Evolutionary conservation across 2,113 vertebrate genomes (phyloP).

Genomic region (Plecturocebus donacophilus): DNA sequence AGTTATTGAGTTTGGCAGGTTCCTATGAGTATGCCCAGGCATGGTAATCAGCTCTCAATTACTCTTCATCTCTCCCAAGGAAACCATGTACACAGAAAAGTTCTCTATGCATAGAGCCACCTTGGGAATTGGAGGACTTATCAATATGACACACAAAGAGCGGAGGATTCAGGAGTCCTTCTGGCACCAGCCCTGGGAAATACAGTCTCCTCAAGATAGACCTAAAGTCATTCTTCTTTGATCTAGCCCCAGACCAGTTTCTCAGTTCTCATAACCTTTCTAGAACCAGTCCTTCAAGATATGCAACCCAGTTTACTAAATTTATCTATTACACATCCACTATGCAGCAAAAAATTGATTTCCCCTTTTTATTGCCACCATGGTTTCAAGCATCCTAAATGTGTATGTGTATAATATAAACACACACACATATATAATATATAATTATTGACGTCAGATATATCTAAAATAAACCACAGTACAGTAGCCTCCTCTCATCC

Average conservation of each 20-base stretch:
- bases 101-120: neutral
- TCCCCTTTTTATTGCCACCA: neutral
- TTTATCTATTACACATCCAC: neutral
- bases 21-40: slow-evolving; percentile 19
- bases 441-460: neutral
- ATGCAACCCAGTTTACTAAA: neutral
- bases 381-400: slow-evolving; percentile 27
- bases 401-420: neutral
- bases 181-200: slow-evolving; percentile 10
- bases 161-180: neutral
- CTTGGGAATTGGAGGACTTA: neutral
- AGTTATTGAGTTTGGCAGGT: slow-evolving; percentile 57
- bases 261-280: neutral
- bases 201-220: neutral
- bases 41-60: neutral
- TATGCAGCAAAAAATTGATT: slow-evolving; percentile 21
- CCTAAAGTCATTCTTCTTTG: neutral
- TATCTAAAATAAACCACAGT: neutral
- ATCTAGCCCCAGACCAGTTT: neutral
- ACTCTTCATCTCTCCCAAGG: slow-evolving; percentile 19
- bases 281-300: neutral
- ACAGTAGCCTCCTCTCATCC: neutral
- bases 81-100: neutral
- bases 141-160: neutral
- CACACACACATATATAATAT: too few species aligned